phyloP scores from a whole-genome alignment of 1,140 invertebrate species.

The Myzus persicae region DNA sequence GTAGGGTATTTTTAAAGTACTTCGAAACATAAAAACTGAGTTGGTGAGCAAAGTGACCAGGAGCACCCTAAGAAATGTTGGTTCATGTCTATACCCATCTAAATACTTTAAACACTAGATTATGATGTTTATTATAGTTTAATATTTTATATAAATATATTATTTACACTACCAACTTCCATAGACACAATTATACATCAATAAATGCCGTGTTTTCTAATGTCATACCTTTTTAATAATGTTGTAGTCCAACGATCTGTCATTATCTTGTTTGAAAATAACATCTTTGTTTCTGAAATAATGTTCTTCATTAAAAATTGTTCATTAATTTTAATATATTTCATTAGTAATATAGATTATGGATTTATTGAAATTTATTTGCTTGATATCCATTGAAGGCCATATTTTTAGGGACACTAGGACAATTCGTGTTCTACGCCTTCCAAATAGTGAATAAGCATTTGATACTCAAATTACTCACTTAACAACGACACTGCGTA shows the following conservation, averaged over 20 bases:
- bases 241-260: background rate
- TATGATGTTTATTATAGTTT: too few species aligned
- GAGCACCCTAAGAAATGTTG: too few species aligned
- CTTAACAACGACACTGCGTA: constrained; percentile 63
- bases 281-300: constrained; percentile 44
- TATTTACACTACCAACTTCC: background rate
- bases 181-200: background rate
- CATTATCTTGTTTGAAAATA: constrained; percentile 22
- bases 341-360: background rate
- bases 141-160: too few species aligned
- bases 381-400: background rate
- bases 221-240: constrained; percentile 30
- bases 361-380: background rate
- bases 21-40: too few species aligned
- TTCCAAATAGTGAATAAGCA: background rate
- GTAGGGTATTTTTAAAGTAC: too few species aligned
- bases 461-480: constrained; percentile 64
- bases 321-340: background rate
- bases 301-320: background rate
- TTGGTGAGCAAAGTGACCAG: too few species aligned
- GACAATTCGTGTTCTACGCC: too few species aligned
- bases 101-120: too few species aligned
- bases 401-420: background rate
- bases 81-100: too few species aligned
- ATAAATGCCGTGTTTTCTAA: background rate